Percentiles rank a stretch among this genome's conserved stretches.
phyloP scores from a whole-genome alignment of 2,888 invertebrate species.

The Ormyrus rosae region DNA sequence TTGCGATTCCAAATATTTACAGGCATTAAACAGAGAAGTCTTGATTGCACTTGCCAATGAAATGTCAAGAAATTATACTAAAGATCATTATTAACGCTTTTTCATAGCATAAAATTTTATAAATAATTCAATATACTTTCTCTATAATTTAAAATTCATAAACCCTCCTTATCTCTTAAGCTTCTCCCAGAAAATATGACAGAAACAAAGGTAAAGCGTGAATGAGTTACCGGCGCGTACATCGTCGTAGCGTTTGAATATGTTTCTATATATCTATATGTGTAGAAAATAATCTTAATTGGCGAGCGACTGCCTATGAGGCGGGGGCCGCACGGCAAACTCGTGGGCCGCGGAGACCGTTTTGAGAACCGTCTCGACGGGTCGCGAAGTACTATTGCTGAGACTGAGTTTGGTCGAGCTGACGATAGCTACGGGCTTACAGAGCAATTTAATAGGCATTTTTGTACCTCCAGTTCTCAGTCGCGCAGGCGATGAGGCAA shows the following conservation, averaged over 20 bases:
- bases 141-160: slow-evolving; percentile 30
- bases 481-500: slow-evolving; percentile 18
- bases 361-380: slow-evolving; percentile 59
- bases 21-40: no score
- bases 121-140: slow-evolving; percentile 31
- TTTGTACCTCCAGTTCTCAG: slow-evolving; percentile 38
- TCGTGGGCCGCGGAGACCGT: slow-evolving; percentile 67
- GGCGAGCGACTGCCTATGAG: slow-evolving; percentile 66
- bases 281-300: slow-evolving; percentile 38
- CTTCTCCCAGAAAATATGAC: background rate
- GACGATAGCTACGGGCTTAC: slow-evolving; percentile 68
- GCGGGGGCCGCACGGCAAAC: slow-evolving; percentile 71
- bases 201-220: slow-evolving; percentile 5
- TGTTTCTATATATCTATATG: no score
- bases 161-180: background rate
- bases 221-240: background rate
- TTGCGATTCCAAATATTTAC: no score
- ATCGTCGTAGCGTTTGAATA: background rate
- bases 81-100: no score
- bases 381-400: slow-evolving; percentile 63
- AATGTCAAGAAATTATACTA: no score
- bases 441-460: slow-evolving; percentile 67
- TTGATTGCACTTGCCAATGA: no score
- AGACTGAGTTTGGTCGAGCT: slow-evolving; percentile 65
- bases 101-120: no score